phyloP scores from a whole-genome alignment of 2,113 vertebrate genomes.

The Bostrychus sinensis region DNA sequence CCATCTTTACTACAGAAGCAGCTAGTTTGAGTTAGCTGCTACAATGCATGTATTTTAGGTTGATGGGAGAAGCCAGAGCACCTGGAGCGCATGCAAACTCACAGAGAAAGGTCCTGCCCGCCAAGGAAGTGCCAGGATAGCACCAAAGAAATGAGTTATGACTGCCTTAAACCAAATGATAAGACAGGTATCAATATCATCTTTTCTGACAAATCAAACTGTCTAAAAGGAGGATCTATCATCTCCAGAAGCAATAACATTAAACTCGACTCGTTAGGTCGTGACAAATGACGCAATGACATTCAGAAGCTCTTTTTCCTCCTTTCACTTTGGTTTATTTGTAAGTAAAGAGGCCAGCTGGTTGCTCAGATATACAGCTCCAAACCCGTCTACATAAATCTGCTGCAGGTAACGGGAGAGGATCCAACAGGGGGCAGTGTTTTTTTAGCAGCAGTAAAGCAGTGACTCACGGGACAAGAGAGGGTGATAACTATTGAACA shows the following conservation, averaged over 20 bases:
- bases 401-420: conserved; percentile 29
- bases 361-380: conserved; percentile 38
- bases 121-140: too few relatives aligned
- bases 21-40: too few relatives aligned
- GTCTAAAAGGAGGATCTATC: conserved; percentile 55
- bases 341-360: conserved; percentile 62
- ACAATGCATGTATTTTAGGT: too few relatives aligned
- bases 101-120: too few relatives aligned
- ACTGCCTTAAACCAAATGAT: conserved; percentile 64
- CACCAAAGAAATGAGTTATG: conserved; percentile 60
- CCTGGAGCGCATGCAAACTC: too few relatives aligned
- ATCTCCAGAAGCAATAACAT: conserved; percentile 68
- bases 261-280: conserved; percentile 62
- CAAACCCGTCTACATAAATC: conserved; percentile 65
- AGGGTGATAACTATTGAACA: too few relatives aligned
- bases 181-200: conserved; percentile 65
- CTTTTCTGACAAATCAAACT: conserved; percentile 55
- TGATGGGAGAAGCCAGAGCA: too few relatives aligned
- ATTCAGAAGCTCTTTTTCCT: conserved; percentile 42
- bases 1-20: too few relatives aligned
- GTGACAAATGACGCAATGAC: conserved; percentile 58
- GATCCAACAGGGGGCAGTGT: conserved; percentile 54
- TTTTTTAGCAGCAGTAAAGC: too few relatives aligned
- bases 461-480: too few relatives aligned
- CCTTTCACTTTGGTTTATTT: conserved; percentile 53